Evolutionary conservation across 2,113 vertebrate species (phyloP), one percentile per base, ranked within the genome.

Genomic region (Marmota monax): DNA sequence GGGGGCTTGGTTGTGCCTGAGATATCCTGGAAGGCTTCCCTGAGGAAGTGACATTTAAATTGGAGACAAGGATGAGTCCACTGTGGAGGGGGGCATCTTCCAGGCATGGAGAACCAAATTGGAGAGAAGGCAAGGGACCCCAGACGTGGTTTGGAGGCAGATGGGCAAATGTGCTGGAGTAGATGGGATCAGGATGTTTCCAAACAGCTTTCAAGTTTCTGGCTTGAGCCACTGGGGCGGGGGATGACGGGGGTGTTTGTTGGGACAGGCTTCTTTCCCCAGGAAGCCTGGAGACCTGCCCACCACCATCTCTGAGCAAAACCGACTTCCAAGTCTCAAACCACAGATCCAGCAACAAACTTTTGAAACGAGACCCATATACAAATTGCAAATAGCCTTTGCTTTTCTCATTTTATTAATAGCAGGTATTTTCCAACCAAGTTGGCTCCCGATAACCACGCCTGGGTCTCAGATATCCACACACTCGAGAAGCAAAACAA

Each of bases 401-500:
- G 8, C 48, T 69, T 94, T 42, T 5, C 27, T 58, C 18, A n/a
- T 61, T 39, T 48, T 20, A 32, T 69, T 22, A 11, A 32, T 1
- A 34, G 65, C n/a, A 79, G 70, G 51, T n/a, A 32, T 72, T 83
- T 89, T 8, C 72, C 76, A 72, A 74, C 22, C 34, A 82, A 22
- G 2, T 76, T 58, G 17, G n/a, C 9, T 25, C 82, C 48, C 39
- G 34, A 3, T 9, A 65, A 51, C 20, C 67, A 58, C 42, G 53
- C 65, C 83, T 72, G n/a, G 48, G 16, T 74, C 82, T 74, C 42
- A n/a, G 29, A 78, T 11, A 34, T 6, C 58, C 37, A 56, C 29
- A 27, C 32, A 63, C 32, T 79, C 34, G 42, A 91, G 91, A 95
- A 91, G 37, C 45, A 69, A 89, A 94, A 48, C 32, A 96, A 78